Evolutionary conservation across 2,797 vertebrate species (phyloP), one percentile per base, ranked within the genome.

Genomic region (Melanotaenia nigrans): DNA sequence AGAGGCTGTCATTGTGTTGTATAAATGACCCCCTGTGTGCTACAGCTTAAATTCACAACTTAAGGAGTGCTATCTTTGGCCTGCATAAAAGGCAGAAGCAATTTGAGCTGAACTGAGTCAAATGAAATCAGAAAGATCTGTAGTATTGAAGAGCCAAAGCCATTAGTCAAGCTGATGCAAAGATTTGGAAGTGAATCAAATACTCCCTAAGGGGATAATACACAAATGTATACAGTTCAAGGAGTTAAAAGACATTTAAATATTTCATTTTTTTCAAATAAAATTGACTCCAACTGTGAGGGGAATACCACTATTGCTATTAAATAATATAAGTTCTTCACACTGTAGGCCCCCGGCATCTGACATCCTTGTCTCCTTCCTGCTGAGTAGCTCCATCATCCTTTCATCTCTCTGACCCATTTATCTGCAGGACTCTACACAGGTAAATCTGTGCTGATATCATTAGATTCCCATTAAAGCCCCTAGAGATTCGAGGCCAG

Each of bases 401-500:
- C 75, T 77, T 83, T 84, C 78, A 85, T 86, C 74, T 81, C 35
- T 86, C 71, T 88, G 89, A 87, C 87, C 90, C 85, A 87, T 87
- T 91, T 92, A 86, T 89, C 86, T 72, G 62, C 78, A 82, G 77
- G 81, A 85, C 81, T 87, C 69, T 80, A 79, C 74, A 67, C 89
- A 91, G 89, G 90, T 91, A 90, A 89, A 90, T 90, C 91, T 88
- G 75, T 77, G 58, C 78, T 88, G 85, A 92, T 93, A 89, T 91
- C 81, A 90, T 92, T 92, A 92, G 86, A 83, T 88, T 89, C 89
- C 82, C 85, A 87, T 90, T 90, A 91, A 90, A 73, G 84, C 61
- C 69, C 82, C 82, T 12, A 16, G 77, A 84, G 87, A 87, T 88
- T 90, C 78, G 79, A 85, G 85, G 89, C 85, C 87, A 85, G 70